Evolutionary conservation across 1,140 invertebrate genomes (phyloP).

Genomic region (Cotesia glomerata): DNA sequence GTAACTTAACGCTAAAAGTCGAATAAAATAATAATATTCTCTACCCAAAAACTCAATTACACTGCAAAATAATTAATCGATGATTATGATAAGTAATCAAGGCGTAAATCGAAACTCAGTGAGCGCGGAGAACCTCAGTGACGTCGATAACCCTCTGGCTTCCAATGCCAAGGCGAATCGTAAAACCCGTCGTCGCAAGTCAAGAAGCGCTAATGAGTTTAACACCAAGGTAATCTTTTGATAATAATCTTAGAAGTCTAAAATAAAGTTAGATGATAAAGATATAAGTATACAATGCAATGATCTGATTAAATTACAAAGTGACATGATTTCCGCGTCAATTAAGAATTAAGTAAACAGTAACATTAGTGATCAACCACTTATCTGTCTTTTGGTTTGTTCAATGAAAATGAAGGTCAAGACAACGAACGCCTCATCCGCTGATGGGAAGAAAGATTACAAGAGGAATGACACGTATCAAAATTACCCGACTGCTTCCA

Average conservation of each 20-base stretch:
- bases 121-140: slow-evolving; percentile 1
- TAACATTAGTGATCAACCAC: too few species aligned
- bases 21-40: too few species aligned
- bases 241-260: background rate
- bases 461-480: background rate
- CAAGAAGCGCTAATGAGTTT: background rate
- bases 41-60: too few species aligned
- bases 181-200: slow-evolving; percentile 20
- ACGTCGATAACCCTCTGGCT: background rate
- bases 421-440: slow-evolving; percentile 20
- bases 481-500: slow-evolving; percentile 15
- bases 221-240: slow-evolving; percentile 12
- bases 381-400: background rate
- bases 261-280: background rate
- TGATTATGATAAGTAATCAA: background rate
- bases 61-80: too few species aligned
- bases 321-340: too few species aligned
- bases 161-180: background rate
- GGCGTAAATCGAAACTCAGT: background rate
- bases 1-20: too few species aligned
- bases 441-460: background rate
- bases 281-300: too few species aligned
- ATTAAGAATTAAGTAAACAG: too few species aligned
- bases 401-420: background rate
- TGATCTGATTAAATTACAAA: too few species aligned